Base-by-base conservation (phyloP, 1,140 invertebrate species). In the Agrilus planipennis region DNA sequence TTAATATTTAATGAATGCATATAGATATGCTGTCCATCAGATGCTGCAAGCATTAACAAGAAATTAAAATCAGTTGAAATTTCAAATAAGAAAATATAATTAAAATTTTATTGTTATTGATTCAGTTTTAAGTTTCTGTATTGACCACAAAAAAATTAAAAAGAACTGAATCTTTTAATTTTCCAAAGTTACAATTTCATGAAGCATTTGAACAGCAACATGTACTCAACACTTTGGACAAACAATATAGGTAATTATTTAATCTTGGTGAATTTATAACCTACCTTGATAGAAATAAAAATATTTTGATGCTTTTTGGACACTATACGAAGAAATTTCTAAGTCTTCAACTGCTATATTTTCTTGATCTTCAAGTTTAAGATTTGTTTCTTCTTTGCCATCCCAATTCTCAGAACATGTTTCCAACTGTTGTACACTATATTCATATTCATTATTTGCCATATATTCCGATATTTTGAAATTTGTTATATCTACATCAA, bases 1-100 rank as follows among this genome's bases (percentile, higher is more conserved):
- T 82, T 80, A 2, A 87, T 78, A 65, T 97, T 96, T 46, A 97
- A 61, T 3, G 86, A 79, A 67, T 95, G 86, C 31, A 97, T 62
- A 62, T 89, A 98, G 18, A 95, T 77, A 57, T 91, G 84, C 61
- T 94, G 90, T 1, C 91, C 91, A 68, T 93, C 89, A 22, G 72
- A 68, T 41, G 83, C 84, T 86, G 51, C 27, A 69, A 68, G 51
- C 51, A 49, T 50, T 27, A 37, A 32, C 4, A 12, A 30, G 19
- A 23, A 19, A 35, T n/a, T n/a, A n/a, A n/a, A n/a, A n/a, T n/a
- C n/a, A n/a, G n/a, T n/a, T 34, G 18, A 16, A 34, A 29, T 29
- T n/a, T 12, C 3, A n/a, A 29, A 29, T 5, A 5, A 25, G 11
- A 6, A 25, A 6, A 25, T 25, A 11, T 25, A 5, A 25, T 6